A percentile compares a stretch with the other conserved stretches of the same genome.
Conservation (phyloP, 1,140 invertebrate genomes). For the Scaptomyza montana region DNA sequence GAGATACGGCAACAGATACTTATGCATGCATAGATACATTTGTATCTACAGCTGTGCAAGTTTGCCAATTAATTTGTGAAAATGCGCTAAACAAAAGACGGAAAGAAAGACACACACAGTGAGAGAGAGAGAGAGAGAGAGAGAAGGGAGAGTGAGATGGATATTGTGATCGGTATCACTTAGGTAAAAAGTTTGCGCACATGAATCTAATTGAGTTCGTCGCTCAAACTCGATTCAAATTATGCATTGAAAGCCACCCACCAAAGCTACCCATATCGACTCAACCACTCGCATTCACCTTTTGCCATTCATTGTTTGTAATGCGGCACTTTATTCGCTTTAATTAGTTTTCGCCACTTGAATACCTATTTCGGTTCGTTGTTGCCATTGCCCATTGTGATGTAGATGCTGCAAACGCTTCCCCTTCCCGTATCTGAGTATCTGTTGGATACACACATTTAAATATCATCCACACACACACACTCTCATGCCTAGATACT, state of each 20-base stretch:
- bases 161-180: constrained; percentile 50
- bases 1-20: constrained; percentile 36
- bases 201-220: constrained; percentile 74
- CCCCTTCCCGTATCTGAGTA: constrained; percentile 63
- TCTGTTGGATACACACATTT: constrained; percentile 15
- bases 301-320: constrained; percentile 65
- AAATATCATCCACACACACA: neutral
- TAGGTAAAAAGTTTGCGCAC: constrained; percentile 51
- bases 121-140: neutral
- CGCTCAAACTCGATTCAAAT: constrained; percentile 64
- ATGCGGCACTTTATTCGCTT: constrained; percentile 80
- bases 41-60: constrained; percentile 56
- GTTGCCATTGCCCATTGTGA: constrained; percentile 59
- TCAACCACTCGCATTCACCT: constrained; percentile 4
- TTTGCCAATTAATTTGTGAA: constrained; percentile 81
- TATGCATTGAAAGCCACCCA: constrained; percentile 59
- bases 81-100: constrained; percentile 57
- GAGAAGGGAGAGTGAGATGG: neutral
- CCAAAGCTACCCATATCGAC: neutral
- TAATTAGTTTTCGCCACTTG: constrained; percentile 79
- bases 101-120: neutral
- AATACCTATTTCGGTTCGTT: constrained; percentile 42
- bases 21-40: constrained; percentile 52
- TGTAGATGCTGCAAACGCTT: constrained; percentile 69
- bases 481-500: neutral